These are phyloP conservation scores for Ranitomeya imitator DNA, from an alignment of 2,113 vertebrate species.

Conservation along the genomic window DNA sequence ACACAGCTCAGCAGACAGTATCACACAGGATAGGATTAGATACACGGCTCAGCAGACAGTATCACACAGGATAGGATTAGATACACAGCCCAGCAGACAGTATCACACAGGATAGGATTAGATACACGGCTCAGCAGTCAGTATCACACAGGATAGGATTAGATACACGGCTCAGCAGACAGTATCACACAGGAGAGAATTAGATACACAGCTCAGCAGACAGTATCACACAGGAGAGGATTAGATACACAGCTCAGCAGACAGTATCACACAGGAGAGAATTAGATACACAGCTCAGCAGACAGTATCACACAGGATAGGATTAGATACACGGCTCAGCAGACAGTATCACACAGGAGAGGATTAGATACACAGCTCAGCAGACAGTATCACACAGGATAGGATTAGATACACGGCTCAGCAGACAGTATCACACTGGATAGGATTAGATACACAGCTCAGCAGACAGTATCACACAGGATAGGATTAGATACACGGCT, in stretches of 20 bases:
- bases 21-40: not conserved
- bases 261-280: not conserved
- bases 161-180: no score
- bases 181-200: no score
- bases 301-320: not conserved
- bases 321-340: not conserved
- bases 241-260: no score
- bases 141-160: no score
- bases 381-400: not conserved
- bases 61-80: not conserved
- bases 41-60: not conserved
- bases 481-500: not conserved
- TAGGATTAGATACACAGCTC: not conserved
- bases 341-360: not conserved
- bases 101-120: not conserved
- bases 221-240: no score
- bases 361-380: conserved; percentile 2
- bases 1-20: not conserved
- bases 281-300: not conserved
- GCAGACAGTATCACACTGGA: not conserved
- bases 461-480: not conserved
- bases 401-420: not conserved
- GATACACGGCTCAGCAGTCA: not conserved
- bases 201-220: no score
- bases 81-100: conserved; percentile 2